Base-by-base conservation (phyloP, 2,797 vertebrate genomes). In the Sebastes wilsoni region DNA sequence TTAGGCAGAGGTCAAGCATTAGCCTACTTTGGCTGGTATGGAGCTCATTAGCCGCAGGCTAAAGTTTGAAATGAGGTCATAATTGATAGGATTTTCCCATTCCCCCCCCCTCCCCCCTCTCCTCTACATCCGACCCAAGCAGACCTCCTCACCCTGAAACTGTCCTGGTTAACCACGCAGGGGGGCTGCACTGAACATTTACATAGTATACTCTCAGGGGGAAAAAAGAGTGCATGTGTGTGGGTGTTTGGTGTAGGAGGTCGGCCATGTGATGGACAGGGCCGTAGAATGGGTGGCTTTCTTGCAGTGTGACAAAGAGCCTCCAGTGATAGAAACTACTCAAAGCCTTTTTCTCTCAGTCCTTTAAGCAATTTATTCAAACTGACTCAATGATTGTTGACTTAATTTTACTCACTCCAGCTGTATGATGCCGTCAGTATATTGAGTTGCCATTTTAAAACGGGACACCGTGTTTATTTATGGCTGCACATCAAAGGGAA, bases 11-110 rank as follows among this genome's bases (percentile, higher is more conserved):
- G 91, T 94, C 89, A 90, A 86, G 79, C 93, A 89, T 95, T 96
- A 94, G 84, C 94, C 93, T 91, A 93, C 84, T 94, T 94, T 94
- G 85, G 69, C 77, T 87, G 77, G 52, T 79, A 75, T 92, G 82
- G 80, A 80, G 82, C 87, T 87, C 70, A 89, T 86, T 86, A 66
- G 89, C 93, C 66, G 49, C 65, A 77, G 91, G 93, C 85, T 77
- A 62, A 85, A 80, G 76, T 93, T 91, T 87, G 81, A 87, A 92
- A 90, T 88, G 30, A 92, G 90, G 90, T 89, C 91, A 92, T 88
- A 91, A 87, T 92, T 93, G 84, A 93, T 90, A 87, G 88, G 58
- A 87, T 87, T 89, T 77, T 84, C 38, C 78, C 36, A 38, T 38
- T 11, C 34, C 0, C 75, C 76, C 3, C 16, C 55, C 71, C 64